Evolutionary conservation across 2,113 vertebrate genomes (phyloP).

Genomic region (Xiphophorus hellerii): DNA sequence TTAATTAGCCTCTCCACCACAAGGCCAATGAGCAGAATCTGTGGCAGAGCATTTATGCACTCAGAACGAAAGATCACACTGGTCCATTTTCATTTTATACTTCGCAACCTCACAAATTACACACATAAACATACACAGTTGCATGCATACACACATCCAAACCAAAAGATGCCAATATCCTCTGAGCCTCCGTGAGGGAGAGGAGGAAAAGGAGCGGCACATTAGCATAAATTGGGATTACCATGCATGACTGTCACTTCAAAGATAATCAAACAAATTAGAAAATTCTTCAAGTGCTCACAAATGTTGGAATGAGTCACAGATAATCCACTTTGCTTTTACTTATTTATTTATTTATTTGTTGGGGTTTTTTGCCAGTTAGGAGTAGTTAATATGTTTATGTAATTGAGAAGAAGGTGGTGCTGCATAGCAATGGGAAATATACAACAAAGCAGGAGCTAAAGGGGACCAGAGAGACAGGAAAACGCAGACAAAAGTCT

Average conservation of each 20-base stretch:
- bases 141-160: slow-evolving; percentile 16
- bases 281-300: slow-evolving; percentile 69
- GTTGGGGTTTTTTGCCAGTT: slow-evolving; percentile 27
- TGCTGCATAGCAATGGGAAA: slow-evolving; percentile 8
- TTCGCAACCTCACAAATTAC: slow-evolving; percentile 29
- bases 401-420: slow-evolving; percentile 21
- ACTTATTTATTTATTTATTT: slow-evolving; percentile 52
- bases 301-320: slow-evolving; percentile 61
- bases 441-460: slow-evolving; percentile 27
- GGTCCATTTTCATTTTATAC: slow-evolving; percentile 49
- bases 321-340: slow-evolving; percentile 57
- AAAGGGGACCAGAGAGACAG: slow-evolving; percentile 22
- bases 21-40: slow-evolving; percentile 45
- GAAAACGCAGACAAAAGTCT: slow-evolving; percentile 41
- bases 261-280: slow-evolving; percentile 74
- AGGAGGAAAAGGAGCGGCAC: slow-evolving; percentile 28
- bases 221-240: slow-evolving; percentile 74
- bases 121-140: background rate
- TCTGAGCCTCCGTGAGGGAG: slow-evolving; percentile 30
- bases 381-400: slow-evolving; percentile 47
- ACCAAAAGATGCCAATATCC: slow-evolving; percentile 51
- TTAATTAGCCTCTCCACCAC: slow-evolving; percentile 58
- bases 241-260: slow-evolving; percentile 70
- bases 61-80: slow-evolving; percentile 43
- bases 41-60: slow-evolving; percentile 33